Evolutionary conservation across 2,888 invertebrate genomes (phyloP), one percentile per base, ranked within the genome.

Genomic region (Drosophila limbata): DNA sequence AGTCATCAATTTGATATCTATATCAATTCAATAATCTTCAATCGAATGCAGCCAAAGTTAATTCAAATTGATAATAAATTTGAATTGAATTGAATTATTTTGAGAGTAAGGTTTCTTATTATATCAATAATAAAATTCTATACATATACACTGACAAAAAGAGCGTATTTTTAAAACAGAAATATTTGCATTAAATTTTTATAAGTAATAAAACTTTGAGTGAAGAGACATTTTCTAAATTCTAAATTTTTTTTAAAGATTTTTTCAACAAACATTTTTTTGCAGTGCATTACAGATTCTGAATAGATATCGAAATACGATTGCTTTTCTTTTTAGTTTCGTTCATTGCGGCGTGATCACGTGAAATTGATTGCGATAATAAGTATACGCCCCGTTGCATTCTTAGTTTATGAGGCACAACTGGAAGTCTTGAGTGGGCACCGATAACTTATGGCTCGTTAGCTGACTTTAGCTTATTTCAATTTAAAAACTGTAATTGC

Each of bases 361-460:
- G 81, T 79, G 81, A 80, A 69, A 62, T 79, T 67, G 78, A 73
- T 73, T 79, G 81, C 81, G 71, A 81, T 81, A 75, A 45, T 56
- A 80, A 78, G 79, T 80, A 78, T 80, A 56, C 56, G 79, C 79
- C 79, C 75, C 74, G 69, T 71, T 75, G 75, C 59, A 75, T 74
- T 78, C 79, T 45, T 13, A 56, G 35, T 56, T 56, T 45, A 56
- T 45, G 56, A 45, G 39, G 13, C 35, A 57, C 47, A 45, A 47
- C 44, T 57, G 57, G 21, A 19, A 57, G 13, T 47, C 35, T 57
- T 47, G 47, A 59, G 44, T 56, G 56, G 56, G 45, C 15, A 21
- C 25, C 56, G 56, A 25, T 35, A 25, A 45, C 25, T 56, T 55
- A 44, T 33, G 21, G 33, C 42, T 55, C 42, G 31, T 40, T 42